A percentile compares a stretch with the other conserved stretches of the same genome.
phyloP scores from a whole-genome alignment of 2,797 vertebrate genomes.

The Diplodus sargus region DNA sequence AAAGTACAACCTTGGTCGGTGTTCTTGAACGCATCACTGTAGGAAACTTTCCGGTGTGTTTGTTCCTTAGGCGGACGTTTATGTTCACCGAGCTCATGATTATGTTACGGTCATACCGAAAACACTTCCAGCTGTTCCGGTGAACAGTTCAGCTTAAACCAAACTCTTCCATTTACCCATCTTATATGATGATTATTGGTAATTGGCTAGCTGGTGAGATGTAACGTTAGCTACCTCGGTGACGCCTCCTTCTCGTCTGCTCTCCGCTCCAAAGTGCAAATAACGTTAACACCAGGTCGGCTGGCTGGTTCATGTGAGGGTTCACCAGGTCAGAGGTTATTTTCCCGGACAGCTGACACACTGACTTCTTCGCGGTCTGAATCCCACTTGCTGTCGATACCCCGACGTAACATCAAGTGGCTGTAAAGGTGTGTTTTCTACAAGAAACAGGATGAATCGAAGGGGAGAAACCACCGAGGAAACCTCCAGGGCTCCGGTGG shows the following conservation, averaged over 20 bases:
- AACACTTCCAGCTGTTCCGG: background rate
- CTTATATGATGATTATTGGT: fast-evolving
- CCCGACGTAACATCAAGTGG: background rate
- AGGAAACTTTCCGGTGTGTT: background rate
- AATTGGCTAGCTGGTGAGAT: background rate
- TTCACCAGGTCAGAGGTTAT: conserved; percentile 16
- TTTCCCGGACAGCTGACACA: background rate
- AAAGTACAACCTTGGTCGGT: background rate
- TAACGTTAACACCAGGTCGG: background rate
- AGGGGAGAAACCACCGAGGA: conserved; percentile 23
- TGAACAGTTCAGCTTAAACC: background rate
- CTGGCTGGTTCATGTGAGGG: conserved; percentile 18
- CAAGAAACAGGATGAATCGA: conserved; percentile 32
- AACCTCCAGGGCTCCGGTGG: background rate
- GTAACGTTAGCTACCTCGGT: background rate
- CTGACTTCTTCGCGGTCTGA: fast-evolving
- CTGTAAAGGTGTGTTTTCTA: background rate
- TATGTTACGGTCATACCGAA: no score
- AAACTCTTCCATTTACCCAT: fast-evolving
- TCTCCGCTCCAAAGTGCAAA: conserved; percentile 58
- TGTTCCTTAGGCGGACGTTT: background rate
- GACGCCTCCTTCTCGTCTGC: conserved; percentile 23
- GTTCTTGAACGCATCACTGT: conserved; percentile 35
- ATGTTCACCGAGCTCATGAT: background rate
- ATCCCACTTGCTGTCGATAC: no score